Conservation (phyloP, 23 tunicate species). For the Phallusia fumigata region DNA sequence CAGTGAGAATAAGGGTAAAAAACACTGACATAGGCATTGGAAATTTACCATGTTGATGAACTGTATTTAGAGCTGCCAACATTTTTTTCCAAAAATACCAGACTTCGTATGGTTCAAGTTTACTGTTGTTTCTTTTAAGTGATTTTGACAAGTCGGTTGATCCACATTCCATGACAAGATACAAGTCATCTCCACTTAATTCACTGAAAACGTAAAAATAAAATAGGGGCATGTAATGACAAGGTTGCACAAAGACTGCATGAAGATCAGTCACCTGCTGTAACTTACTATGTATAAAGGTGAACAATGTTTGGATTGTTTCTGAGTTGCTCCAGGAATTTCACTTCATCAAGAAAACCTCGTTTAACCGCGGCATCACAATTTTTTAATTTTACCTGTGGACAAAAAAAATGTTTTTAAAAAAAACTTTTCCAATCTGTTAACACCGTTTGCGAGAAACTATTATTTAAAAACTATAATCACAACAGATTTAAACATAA, state of each 20-base stretch:
- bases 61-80: conserved; percentile 62
- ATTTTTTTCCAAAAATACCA: conserved; percentile 72
- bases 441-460: too few relatives aligned
- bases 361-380: conserved; percentile 47
- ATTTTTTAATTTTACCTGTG: conserved; percentile 40
- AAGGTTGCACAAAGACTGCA: too few relatives aligned
- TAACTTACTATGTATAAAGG: conserved; percentile 56
- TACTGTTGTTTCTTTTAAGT: conserved; percentile 31
- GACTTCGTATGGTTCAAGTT: conserved; percentile 51
- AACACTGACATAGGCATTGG: too few relatives aligned
- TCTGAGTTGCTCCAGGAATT: conserved; percentile 51
- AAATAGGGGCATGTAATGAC: too few relatives aligned
- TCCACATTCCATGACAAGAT: conserved; percentile 81
- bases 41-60: conserved; percentile 74
- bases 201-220: conserved; percentile 24
- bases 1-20: too few relatives aligned
- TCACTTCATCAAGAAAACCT: conserved; percentile 70
- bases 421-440: too few relatives aligned
- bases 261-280: too few relatives aligned
- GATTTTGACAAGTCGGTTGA: conserved; percentile 57
- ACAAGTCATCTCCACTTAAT: conserved; percentile 23
- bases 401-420: not conserved
- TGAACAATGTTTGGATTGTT: conserved; percentile 64
- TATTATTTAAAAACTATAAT: too few relatives aligned
- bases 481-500: too few relatives aligned